phyloP scores from a whole-genome alignment of 2,113 vertebrate species.

The Atractosteus spatula region DNA sequence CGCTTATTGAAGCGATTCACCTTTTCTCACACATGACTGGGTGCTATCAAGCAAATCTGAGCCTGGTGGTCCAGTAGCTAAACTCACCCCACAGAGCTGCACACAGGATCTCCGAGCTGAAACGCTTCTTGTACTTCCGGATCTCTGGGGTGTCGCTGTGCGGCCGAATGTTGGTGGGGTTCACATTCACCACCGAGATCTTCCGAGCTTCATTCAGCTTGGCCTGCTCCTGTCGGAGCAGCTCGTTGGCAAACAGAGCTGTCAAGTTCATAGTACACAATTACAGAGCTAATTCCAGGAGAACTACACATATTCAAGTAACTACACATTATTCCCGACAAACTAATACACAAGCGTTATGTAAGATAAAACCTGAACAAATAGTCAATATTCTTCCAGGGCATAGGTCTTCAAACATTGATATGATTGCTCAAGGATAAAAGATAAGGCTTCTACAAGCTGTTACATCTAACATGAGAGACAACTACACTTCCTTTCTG shows the following conservation, averaged over 20 bases:
- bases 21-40: too few relatives aligned
- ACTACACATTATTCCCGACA: too few relatives aligned
- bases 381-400: too few relatives aligned
- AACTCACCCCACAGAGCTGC: slow-evolving; percentile 93
- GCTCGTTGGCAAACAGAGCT: slow-evolving; percentile 88
- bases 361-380: too few relatives aligned
- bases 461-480: too few relatives aligned
- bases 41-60: too few relatives aligned
- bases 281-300: neutral
- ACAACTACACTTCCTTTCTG: too few relatives aligned
- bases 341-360: too few relatives aligned
- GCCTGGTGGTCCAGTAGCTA: neutral
- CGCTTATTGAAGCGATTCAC: too few relatives aligned
- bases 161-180: slow-evolving; percentile 96
- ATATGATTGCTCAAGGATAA: too few relatives aligned
- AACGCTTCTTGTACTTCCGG: slow-evolving; percentile 98
- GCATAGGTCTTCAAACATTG: too few relatives aligned
- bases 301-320: neutral
- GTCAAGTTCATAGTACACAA: slow-evolving; percentile 15
- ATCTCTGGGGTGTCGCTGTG: slow-evolving; percentile 98
- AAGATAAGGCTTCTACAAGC: too few relatives aligned
- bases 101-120: slow-evolving; percentile 98
- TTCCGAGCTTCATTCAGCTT: slow-evolving; percentile 95
- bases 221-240: slow-evolving; percentile 92
- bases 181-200: slow-evolving; percentile 97